Percentiles rank a stretch among this genome's conserved stretches.
Evolutionary conservation across 2,888 invertebrate genomes (phyloP).

Genomic region (Agriotes lineatus): DNA sequence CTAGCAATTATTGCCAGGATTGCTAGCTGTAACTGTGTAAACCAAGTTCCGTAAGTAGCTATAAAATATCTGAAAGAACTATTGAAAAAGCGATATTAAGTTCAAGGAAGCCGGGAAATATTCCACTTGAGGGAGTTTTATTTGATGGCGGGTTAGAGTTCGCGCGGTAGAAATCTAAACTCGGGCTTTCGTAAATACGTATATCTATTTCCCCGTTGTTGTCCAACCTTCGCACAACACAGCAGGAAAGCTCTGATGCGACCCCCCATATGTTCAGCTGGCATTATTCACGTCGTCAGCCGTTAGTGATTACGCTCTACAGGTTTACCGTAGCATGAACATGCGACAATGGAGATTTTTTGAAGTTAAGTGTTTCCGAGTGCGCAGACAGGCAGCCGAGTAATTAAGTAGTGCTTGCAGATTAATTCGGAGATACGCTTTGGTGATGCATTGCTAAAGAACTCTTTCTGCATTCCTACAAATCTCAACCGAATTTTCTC

Average conservation of each 20-base stretch:
- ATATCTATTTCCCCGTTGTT: conserved; percentile 24
- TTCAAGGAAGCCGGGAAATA: neutral
- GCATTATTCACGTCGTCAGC: conserved; percentile 30
- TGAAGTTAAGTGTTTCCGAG: neutral
- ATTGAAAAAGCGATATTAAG: too few species aligned
- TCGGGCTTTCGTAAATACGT: conserved; percentile 3
- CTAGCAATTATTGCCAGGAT: too few species aligned
- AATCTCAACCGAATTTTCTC: too few species aligned
- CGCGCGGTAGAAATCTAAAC: conserved; percentile 5
- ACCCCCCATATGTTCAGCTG: conserved; percentile 26
- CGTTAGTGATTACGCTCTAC: conserved; percentile 29
- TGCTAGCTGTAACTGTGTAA: too few species aligned
- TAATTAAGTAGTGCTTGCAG: neutral
- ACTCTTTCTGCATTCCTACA: too few species aligned
- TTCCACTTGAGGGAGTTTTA: neutral
- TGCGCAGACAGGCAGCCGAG: neutral
- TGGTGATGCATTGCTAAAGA: too few species aligned
- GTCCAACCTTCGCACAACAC: conserved; percentile 24
- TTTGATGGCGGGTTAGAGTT: conserved; percentile 12
- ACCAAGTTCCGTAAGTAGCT: too few species aligned
- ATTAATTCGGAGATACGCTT: too few species aligned
- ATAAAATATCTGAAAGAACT: too few species aligned
- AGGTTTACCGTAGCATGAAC: conserved; percentile 31
- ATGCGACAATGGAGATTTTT: neutral
- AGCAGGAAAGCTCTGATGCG: conserved; percentile 26